Conservation (phyloP, 1,140 invertebrate genomes). For the Drosophila aff. region DNA sequence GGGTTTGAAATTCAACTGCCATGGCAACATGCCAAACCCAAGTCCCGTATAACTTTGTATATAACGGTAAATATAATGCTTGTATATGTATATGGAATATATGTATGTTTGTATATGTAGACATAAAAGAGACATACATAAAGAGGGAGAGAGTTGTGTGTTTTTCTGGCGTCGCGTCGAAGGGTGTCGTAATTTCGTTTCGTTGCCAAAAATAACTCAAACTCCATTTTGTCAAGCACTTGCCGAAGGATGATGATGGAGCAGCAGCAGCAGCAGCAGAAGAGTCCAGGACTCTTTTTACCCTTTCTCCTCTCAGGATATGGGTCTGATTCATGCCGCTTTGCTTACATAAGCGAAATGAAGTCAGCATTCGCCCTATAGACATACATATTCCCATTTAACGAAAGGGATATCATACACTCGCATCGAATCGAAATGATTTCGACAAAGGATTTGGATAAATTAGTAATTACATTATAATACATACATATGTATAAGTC, state of each 20-base stretch:
- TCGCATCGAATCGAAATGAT: constrained; percentile 3
- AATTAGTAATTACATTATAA: neutral
- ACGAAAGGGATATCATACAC: constrained; percentile 32
- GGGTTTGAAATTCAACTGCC: constrained; percentile 79
- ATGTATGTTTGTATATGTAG: constrained; percentile 7
- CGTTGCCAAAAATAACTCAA: constrained; percentile 79
- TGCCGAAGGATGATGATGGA: constrained; percentile 19
- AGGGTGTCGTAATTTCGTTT: constrained; percentile 83
- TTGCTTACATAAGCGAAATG: constrained; percentile 62
- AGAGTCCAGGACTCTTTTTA: constrained; percentile 5
- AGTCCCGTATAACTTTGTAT: constrained; percentile 12
- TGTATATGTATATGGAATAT: constrained; percentile 12
- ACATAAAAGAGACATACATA: constrained; percentile 54
- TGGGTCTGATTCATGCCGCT: constrained; percentile 48
- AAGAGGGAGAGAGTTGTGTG: constrained; percentile 21
- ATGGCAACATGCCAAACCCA: constrained; percentile 57
- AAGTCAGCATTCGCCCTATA: constrained; percentile 70
- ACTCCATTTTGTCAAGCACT: constrained; percentile 70
- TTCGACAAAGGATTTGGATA: neutral
- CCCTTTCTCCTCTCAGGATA: constrained; percentile 10
- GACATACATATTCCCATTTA: constrained; percentile 54
- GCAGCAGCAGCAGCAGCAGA: neutral
- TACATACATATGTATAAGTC: neutral
- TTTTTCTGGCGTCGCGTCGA: constrained; percentile 30
- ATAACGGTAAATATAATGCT: constrained; percentile 45